Conservation (phyloP, 1,140 invertebrate genomes). For the Parapsyche elsis region DNA sequence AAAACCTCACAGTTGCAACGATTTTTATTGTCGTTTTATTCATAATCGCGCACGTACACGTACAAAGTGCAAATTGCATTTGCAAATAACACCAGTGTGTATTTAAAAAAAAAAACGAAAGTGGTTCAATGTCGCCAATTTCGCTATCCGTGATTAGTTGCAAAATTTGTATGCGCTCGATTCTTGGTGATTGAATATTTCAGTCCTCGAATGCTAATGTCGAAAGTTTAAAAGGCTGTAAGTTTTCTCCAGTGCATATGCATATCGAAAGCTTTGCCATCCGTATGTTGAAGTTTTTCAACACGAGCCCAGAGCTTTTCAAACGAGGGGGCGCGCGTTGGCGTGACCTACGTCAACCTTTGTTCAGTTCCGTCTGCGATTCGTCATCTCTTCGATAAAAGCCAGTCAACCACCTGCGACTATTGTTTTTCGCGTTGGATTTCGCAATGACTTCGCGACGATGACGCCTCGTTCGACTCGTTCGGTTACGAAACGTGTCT, state of each 20-base stretch:
- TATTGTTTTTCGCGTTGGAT: background rate
- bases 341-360: constrained; percentile 40
- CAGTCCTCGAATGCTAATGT: background rate
- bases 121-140: constrained; percentile 17
- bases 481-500: background rate
- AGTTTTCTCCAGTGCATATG: background rate
- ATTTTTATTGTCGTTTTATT: no score
- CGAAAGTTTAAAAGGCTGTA: background rate
- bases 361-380: constrained; percentile 4
- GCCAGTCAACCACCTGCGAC: constrained; percentile 3
- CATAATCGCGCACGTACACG: no score
- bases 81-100: background rate
- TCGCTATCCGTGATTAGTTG: background rate
- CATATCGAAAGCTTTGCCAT: no score
- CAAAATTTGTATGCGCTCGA: background rate
- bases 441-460: background rate
- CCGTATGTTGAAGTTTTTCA: no score
- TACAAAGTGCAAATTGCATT: no score
- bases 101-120: background rate
- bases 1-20: no score
- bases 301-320: background rate
- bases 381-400: background rate
- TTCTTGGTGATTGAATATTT: background rate
- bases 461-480: background rate
- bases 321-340: background rate